phyloP scores from a whole-genome alignment of 2,113 vertebrate genomes.

The Oryzias melastigma region DNA sequence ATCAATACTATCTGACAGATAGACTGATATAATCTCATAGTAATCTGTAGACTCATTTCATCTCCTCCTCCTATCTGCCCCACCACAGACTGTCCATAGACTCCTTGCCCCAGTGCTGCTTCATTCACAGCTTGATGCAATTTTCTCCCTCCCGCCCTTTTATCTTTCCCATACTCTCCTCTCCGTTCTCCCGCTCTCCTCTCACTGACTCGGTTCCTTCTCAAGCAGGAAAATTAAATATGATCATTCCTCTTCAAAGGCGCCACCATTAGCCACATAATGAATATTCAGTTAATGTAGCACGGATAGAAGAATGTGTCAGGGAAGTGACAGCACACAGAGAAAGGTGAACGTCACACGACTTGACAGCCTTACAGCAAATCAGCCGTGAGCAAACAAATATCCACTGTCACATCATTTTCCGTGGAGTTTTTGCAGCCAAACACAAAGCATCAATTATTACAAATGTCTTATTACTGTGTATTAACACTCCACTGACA shows the following conservation, averaged over 20 bases:
- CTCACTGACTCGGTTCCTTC: constrained; percentile 49
- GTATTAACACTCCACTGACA: constrained; percentile 52
- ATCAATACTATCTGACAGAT: constrained; percentile 56
- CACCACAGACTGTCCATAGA: constrained; percentile 38
- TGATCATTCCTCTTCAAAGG: constrained; percentile 71
- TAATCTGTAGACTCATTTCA: constrained; percentile 57
- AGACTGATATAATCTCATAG: constrained; percentile 64
- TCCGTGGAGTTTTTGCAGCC: constrained; percentile 28
- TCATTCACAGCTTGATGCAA: constrained; percentile 53
- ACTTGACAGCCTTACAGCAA: constrained; percentile 14
- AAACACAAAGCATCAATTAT: constrained; percentile 55
- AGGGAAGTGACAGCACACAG: constrained; percentile 47
- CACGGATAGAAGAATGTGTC: constrained; percentile 33
- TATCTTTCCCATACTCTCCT: constrained; percentile 42
- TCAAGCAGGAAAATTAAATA: constrained; percentile 68
- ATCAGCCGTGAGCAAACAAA: constrained; percentile 15
- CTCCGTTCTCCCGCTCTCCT: constrained; percentile 23
- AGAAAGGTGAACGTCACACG: constrained; percentile 37
- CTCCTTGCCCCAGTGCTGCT: constrained; percentile 38
- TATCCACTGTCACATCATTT: constrained; percentile 10
- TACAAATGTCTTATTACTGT: constrained; percentile 51
- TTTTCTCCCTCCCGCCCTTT: constrained; percentile 51
- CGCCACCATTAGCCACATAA: constrained; percentile 69
- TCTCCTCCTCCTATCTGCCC: constrained; percentile 6
- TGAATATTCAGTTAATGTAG: constrained; percentile 73